These are phyloP conservation scores for Eumacrocentrus americanus DNA, from an alignment of 2,888 invertebrate species.

Conservation along the genomic window DNA sequence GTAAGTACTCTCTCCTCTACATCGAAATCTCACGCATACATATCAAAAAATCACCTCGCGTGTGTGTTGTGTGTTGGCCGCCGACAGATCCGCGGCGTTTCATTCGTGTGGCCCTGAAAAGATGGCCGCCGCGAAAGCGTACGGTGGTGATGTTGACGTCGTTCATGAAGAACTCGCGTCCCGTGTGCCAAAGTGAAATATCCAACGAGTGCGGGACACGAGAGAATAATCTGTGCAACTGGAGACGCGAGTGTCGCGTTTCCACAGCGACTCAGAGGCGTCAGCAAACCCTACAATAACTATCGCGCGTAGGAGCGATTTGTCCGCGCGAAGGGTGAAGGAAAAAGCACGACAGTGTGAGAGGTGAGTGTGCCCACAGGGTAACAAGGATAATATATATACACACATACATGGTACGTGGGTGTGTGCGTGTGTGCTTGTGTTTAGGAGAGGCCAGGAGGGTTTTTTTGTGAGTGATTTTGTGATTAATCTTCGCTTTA, in stretches of 20 bases:
- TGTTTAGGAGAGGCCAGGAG: not conserved
- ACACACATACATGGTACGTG: no score
- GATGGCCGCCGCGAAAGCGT: slow-evolving; percentile 61
- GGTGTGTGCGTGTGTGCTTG: not conserved
- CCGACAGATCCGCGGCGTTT: slow-evolving; percentile 31
- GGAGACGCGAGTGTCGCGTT: not conserved
- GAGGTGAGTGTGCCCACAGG: slow-evolving; percentile 30
- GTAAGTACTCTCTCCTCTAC: slow-evolving; percentile 6
- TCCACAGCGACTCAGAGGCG: not conserved
- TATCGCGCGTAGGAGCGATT: slow-evolving; percentile 33
- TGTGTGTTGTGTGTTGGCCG: slow-evolving; percentile 19
- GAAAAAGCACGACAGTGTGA: slow-evolving; percentile 31
- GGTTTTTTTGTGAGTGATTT: slow-evolving; percentile 1
- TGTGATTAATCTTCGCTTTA: slow-evolving; percentile 1
- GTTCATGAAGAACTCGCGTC: slow-evolving; percentile 51
- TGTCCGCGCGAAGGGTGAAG: slow-evolving; percentile 32
- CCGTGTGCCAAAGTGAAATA: slow-evolving; percentile 50
- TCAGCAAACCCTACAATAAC: slow-evolving; percentile 2
- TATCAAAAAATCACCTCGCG: slow-evolving; percentile 13
- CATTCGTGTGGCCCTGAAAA: slow-evolving; percentile 44
- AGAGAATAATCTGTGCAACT: not conserved
- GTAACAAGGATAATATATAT: slow-evolving; percentile 19
- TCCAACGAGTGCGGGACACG: slow-evolving; percentile 30
- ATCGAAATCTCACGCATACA: slow-evolving; percentile 8
- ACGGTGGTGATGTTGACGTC: slow-evolving; percentile 59